phyloP scores from a whole-genome alignment of 30 jellyfish, hydroid and myxozoan species.

The Aurelia sp. region DNA sequence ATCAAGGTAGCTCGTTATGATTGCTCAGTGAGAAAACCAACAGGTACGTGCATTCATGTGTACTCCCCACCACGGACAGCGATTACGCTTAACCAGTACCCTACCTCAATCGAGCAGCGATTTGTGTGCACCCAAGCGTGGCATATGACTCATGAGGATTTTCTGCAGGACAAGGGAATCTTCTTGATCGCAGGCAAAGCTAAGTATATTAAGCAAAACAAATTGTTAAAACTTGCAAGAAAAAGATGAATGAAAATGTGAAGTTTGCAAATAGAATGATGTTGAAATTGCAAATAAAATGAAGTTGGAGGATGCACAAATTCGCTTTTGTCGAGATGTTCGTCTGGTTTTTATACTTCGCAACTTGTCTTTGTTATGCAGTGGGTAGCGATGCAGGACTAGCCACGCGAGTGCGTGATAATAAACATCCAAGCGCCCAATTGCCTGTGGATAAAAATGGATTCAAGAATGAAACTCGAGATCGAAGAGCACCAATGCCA shows the following conservation, averaged over 20 bases:
- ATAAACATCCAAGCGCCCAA: constrained; percentile 32
- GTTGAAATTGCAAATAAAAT: constrained; percentile 29
- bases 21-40: constrained; percentile 35
- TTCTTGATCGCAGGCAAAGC: constrained; percentile 11
- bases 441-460: background rate
- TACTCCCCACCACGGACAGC: constrained; percentile 28
- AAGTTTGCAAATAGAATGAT: constrained; percentile 1
- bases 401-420: constrained; percentile 57
- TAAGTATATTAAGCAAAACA: background rate
- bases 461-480: constrained; percentile 29
- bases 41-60: constrained; percentile 71
- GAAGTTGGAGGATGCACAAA: constrained; percentile 37
- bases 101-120: constrained; percentile 23
- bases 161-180: constrained; percentile 40
- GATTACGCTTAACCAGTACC: constrained; percentile 30
- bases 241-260: background rate
- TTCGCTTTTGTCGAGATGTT: constrained; percentile 23
- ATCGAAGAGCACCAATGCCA: constrained; percentile 46
- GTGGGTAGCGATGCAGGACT: constrained; percentile 51
- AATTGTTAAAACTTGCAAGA: background rate
- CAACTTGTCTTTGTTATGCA: constrained; percentile 52
- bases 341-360: constrained; percentile 44
- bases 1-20: constrained; percentile 20
- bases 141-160: constrained; percentile 61
- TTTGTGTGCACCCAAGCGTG: constrained; percentile 62